Conservation (phyloP, 1,140 invertebrate genomes). For the Oppia nitens region DNA sequence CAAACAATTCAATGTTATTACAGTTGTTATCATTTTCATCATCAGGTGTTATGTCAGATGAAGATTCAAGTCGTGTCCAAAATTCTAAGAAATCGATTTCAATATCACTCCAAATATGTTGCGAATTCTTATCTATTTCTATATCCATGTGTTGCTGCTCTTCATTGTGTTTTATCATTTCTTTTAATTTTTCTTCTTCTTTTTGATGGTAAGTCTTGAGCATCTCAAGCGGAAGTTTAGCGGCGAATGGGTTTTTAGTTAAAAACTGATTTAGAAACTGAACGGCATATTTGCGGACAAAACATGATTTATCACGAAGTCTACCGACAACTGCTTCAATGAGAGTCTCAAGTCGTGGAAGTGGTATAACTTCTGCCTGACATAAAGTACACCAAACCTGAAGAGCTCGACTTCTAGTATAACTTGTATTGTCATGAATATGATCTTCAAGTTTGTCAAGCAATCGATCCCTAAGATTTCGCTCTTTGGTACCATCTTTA, state of each 20-base stretch:
- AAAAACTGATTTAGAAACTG: slow-evolving; percentile 52
- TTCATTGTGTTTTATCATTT: slow-evolving; percentile 31
- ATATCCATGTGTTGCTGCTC: slow-evolving; percentile 25
- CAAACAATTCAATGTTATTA: background rate
- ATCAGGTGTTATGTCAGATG: background rate
- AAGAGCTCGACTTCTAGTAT: slow-evolving; percentile 55
- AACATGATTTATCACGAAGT: slow-evolving; percentile 53
- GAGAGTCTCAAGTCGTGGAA: slow-evolving; percentile 42
- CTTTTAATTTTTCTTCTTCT: slow-evolving; percentile 39
- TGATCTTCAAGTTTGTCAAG: slow-evolving; percentile 57
- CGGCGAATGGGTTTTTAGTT: slow-evolving; percentile 56
- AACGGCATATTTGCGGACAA: slow-evolving; percentile 57
- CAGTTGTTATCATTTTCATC: background rate
- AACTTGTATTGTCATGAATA: slow-evolving; percentile 59
- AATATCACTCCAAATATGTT: background rate
- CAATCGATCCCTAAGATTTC: slow-evolving; percentile 47
- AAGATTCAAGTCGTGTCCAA: background rate
- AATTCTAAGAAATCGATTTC: slow-evolving; percentile 8
- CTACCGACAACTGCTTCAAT: slow-evolving; percentile 44
- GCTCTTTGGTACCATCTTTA: slow-evolving; percentile 47
- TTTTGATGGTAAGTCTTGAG: slow-evolving; percentile 37
- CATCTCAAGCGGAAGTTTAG: slow-evolving; percentile 41
- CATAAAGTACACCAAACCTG: slow-evolving; percentile 56
- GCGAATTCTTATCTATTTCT: background rate
- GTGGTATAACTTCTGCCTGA: slow-evolving; percentile 49